Conservation (phyloP, 1,140 invertebrate genomes). For the Polyergus mexicanus region DNA sequence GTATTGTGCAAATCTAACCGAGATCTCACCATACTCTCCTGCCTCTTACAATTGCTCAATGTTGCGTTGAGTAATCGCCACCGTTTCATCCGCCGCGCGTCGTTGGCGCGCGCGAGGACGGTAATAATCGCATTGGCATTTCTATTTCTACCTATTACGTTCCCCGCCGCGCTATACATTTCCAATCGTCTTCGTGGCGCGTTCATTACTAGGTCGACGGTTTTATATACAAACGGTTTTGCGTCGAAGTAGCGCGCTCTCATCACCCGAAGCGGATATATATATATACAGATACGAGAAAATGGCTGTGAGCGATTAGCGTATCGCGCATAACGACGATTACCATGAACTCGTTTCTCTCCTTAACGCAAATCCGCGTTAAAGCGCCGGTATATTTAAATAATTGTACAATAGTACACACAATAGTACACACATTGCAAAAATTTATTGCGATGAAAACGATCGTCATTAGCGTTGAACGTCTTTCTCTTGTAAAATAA, state of each 20-base stretch:
- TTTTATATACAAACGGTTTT: constrained; percentile 1
- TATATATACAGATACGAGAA: constrained; percentile 36
- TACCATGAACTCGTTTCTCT: constrained; percentile 53
- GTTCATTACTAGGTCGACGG: constrained; percentile 42
- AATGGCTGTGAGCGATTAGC: constrained; percentile 36
- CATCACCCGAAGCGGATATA: constrained; percentile 38
- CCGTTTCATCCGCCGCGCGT: constrained; percentile 62
- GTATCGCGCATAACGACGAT: constrained; percentile 37
- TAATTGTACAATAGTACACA: constrained; percentile 27
- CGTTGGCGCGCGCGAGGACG: constrained; percentile 35
- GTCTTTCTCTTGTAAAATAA: background rate
- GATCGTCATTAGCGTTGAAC: background rate
- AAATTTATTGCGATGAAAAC: background rate
- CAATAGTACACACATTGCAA: background rate
- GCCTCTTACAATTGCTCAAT: constrained; percentile 72
- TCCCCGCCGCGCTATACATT: constrained; percentile 33
- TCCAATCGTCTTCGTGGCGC: constrained; percentile 44
- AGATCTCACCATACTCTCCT: constrained; percentile 44
- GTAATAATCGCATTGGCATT: constrained; percentile 69
- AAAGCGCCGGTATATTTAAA: constrained; percentile 24
- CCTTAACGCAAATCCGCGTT: constrained; percentile 35
- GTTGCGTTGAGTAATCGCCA: constrained; percentile 68
- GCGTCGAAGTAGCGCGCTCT: constrained; percentile 11
- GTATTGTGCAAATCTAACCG: constrained; percentile 69
- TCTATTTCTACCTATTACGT: constrained; percentile 71